These are phyloP conservation scores for Drosophila sp. DNA, from an alignment of 1,140 invertebrate genomes.

Conservation along the genomic window DNA sequence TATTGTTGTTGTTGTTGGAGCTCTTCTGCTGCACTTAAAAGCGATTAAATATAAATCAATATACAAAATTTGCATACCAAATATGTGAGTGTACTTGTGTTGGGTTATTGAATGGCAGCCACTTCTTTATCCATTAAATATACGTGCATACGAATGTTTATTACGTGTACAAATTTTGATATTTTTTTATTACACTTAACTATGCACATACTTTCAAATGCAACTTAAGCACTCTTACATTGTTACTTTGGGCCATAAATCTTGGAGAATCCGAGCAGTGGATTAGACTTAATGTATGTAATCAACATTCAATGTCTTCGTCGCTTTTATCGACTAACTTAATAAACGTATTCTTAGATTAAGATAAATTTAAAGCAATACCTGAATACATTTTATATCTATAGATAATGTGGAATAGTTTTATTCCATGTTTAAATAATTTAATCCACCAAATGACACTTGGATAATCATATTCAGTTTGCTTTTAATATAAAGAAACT, in stretches of 20 bases:
- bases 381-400: too few species aligned
- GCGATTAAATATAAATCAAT: conserved; percentile 84
- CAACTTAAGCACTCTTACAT: conserved; percentile 4
- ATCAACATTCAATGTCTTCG: too few species aligned
- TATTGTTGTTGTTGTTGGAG: conserved; percentile 5
- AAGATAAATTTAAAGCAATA: too few species aligned
- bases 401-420: too few species aligned
- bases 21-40: conserved; percentile 66
- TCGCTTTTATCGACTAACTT: too few species aligned
- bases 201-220: not conserved
- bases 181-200: conserved; percentile 26
- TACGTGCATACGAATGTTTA: conserved; percentile 41
- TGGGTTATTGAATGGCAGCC: conserved; percentile 37
- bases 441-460: too few species aligned
- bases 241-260: not conserved
- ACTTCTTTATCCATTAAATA: conserved; percentile 39
- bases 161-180: conserved; percentile 35
- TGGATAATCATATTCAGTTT: too few species aligned
- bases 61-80: conserved; percentile 80
- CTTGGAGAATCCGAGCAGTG: not conserved
- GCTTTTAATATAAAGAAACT: too few species aligned
- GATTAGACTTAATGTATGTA: too few species aligned
- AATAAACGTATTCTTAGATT: too few species aligned
- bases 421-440: too few species aligned
- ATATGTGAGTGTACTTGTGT: conserved; percentile 12